Conservation (phyloP, 1,140 invertebrate genomes). For the Scaptodrosophila lebanonensis region DNA sequence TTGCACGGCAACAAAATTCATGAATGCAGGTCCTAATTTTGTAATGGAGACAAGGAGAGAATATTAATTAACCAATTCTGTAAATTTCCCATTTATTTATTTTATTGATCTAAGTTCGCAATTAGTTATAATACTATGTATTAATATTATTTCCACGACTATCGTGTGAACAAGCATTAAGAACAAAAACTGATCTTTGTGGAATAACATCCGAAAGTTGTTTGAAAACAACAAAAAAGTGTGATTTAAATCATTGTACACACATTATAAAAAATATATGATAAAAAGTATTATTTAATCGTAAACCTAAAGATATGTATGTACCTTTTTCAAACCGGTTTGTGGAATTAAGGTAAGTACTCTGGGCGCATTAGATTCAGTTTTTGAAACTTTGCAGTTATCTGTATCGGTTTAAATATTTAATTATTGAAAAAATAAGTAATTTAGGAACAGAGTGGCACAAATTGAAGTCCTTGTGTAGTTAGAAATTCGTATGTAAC, state of each 20-base stretch:
- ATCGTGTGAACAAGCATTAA: constrained; percentile 31
- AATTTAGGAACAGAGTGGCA: too few relatives aligned
- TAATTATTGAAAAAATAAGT: too few relatives aligned
- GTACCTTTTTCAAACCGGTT: too few relatives aligned
- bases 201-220: constrained; percentile 47
- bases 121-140: constrained; percentile 23
- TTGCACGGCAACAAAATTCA: too few relatives aligned
- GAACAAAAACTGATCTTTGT: constrained; percentile 44
- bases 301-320: constrained; percentile 26
- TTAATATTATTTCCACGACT: constrained; percentile 28
- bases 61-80: constrained; percentile 43
- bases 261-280: constrained; percentile 68
- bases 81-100: constrained; percentile 57
- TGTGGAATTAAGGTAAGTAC: too few relatives aligned
- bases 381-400: too few relatives aligned
- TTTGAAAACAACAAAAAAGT: constrained; percentile 53
- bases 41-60: constrained; percentile 24
- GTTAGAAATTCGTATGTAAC: too few relatives aligned
- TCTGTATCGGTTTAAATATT: too few relatives aligned
- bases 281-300: constrained; percentile 70
- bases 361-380: too few relatives aligned
- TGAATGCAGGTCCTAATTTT: constrained; percentile 35
- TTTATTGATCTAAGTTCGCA: constrained; percentile 35
- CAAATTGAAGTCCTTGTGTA: too few relatives aligned
- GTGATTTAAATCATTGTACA: constrained; percentile 69